Percentiles rank a stretch among this genome's conserved stretches.
These are phyloP conservation scores for Apostichopus japonicus DNA, from an alignment of 35 echinoderm and acorn worm species.

Conservation along the genomic window DNA sequence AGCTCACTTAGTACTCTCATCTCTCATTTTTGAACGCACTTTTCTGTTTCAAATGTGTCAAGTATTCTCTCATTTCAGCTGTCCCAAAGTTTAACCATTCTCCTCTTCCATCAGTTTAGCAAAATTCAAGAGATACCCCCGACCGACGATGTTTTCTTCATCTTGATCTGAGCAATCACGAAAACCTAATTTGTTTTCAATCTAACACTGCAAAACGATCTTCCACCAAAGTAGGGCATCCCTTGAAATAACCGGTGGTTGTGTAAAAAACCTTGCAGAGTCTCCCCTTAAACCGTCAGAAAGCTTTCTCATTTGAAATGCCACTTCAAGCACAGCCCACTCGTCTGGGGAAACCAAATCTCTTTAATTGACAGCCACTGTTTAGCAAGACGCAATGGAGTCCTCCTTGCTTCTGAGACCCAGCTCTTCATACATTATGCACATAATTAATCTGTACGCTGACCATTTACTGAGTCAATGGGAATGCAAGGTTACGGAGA, in stretches of 20 bases:
- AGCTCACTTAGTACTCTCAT: too few species aligned
- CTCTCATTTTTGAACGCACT: too few species aligned
- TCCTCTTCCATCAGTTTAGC: too few species aligned
- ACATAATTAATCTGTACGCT: slow-evolving; percentile 29
- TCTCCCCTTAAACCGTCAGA: not conserved
- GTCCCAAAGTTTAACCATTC: too few species aligned
- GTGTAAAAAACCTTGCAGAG: not conserved
- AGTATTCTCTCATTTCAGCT: too few species aligned
- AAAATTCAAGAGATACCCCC: too few species aligned
- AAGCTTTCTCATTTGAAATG: not conserved
- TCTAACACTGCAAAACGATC: too few species aligned
- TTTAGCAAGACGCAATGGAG: not conserved
- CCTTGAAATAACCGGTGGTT: not conserved
- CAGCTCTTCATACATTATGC: slow-evolving; percentile 27
- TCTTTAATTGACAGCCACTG: slow-evolving; percentile 4
- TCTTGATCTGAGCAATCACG: too few species aligned
- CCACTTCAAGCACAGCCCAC: not conserved
- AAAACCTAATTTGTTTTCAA: too few species aligned
- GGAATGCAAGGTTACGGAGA: not conserved
- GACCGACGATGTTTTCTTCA: too few species aligned
- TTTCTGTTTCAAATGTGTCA: too few species aligned
- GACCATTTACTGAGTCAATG: not conserved
- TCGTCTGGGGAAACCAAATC: not conserved
- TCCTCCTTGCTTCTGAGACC: not conserved
- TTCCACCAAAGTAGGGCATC: not conserved